Base-by-base conservation (phyloP, 2,797 vertebrate genomes). In the Leucoraja ocellata region DNA sequence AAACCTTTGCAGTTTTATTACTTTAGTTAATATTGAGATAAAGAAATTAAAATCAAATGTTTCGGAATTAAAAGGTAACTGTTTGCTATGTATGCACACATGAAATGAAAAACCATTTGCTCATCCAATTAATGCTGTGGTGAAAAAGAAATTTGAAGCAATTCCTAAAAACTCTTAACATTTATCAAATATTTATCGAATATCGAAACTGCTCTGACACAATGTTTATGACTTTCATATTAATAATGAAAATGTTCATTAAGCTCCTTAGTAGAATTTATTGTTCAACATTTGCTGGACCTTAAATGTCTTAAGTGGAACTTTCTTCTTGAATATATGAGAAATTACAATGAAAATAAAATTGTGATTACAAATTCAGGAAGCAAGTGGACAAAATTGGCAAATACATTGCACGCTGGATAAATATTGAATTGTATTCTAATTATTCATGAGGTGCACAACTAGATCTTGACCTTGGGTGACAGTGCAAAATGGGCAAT, bases 141-240 rank as follows among this genome's bases (percentile, higher is more conserved):
- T 74, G 71, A 71, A 18, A 92, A 76, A 91, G 28, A 58, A 92
- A 92, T 92, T 28, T 92, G 90, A 92, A 76, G 90, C 73, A 54
- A 76, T 92, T 73, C 90, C 46, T 23, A 25, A 28, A 92, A 92
- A 92, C 39, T 92, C 90, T 54, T 46, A 92, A n/a, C 36, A 76
- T 46, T 92, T 92, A 92, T 92, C 68, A 92, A 92, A 92, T 74
- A 92, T 92, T 54, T 76, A 92, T 92, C 76, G 90, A 76, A 73
- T 92, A 73, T 54, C 39, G 5, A 92, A 92, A 92, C 73, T 92
- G 71, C 73, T 76, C 39, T 39, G 23, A 28, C 71, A 74, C 36
- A 76, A 54, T 74, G 71, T 76, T 92, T 92, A 92, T 76, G 90
- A 92, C 90, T 92, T 76, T 54, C 21, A 23, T 92, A 92, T 92